Conservation (phyloP, 2,113 vertebrate genomes). For the Herpailurus yagouaroundi region DNA sequence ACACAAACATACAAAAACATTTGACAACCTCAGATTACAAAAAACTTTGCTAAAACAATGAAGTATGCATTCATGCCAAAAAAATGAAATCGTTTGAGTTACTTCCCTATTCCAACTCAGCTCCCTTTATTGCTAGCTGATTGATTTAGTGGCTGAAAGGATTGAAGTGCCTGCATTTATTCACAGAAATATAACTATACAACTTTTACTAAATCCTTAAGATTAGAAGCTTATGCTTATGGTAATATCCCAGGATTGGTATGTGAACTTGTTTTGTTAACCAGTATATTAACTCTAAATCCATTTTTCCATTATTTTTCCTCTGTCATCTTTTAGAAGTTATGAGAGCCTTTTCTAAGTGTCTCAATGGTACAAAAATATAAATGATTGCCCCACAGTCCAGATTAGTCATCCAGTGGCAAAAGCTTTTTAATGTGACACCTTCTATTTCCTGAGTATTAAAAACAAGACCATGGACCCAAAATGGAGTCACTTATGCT, state of each 20-base stretch:
- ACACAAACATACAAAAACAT: background rate
- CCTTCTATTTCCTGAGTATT: background rate
- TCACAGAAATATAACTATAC: background rate
- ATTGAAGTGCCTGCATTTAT: background rate
- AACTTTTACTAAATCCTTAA: constrained; percentile 1
- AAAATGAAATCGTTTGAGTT: background rate
- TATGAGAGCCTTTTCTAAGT: background rate
- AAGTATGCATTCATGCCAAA: background rate
- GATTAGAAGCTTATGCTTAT: background rate
- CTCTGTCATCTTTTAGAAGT: background rate
- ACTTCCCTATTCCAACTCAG: background rate
- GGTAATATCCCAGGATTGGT: background rate
- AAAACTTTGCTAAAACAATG: background rate
- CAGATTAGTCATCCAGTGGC: background rate
- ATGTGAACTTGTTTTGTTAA: background rate
- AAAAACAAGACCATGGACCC: background rate
- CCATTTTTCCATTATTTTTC: background rate
- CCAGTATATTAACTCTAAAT: background rate
- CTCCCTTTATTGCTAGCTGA: background rate
- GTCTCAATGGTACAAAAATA: background rate
- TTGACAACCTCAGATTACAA: background rate
- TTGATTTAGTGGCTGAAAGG: background rate
- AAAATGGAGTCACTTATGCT: background rate
- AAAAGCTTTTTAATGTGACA: background rate
- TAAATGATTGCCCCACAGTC: background rate